These are phyloP conservation scores for Chinchilla lanigera DNA, from an alignment of 2,113 vertebrate species.

Conservation along the genomic window DNA sequence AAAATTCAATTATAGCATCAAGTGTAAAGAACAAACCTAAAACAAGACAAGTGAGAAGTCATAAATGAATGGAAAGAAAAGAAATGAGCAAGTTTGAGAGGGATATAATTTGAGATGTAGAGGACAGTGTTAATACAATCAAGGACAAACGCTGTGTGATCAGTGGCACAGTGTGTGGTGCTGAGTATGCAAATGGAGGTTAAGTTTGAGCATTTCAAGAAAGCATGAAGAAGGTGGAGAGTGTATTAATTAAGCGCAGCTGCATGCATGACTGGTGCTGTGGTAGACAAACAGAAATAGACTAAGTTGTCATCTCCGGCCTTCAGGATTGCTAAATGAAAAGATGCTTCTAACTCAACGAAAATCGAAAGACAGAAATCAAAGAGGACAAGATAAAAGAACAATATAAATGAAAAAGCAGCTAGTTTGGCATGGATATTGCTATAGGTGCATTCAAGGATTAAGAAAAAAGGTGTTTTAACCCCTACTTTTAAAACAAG, in stretches of 20 bases:
- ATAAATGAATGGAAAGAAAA: not conserved
- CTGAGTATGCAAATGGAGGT: slow-evolving; percentile 51
- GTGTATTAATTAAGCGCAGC: slow-evolving; percentile 57
- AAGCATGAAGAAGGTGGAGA: not conserved
- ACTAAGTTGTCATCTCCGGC: not conserved
- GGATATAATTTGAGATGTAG: not conserved
- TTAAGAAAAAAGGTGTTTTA: not conserved
- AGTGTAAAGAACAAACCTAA: not conserved
- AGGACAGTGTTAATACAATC: not conserved
- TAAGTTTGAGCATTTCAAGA: slow-evolving; percentile 28
- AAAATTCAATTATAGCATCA: not conserved
- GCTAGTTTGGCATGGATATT: not conserved
- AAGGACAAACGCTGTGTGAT: not conserved
- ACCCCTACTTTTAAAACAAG: slow-evolving; percentile 25
- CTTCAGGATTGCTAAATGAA: not conserved
- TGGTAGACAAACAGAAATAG: slow-evolving; percentile 16
- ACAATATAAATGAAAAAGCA: not conserved
- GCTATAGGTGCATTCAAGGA: not conserved
- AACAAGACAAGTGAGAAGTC: not conserved
- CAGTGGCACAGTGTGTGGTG: not conserved
- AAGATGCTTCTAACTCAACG: not conserved
- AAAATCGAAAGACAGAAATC: not conserved
- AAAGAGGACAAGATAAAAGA: not conserved
- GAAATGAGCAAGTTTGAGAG: not conserved
- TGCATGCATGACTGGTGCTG: not conserved